Conservation (phyloP, 2,113 vertebrate species). For the Hippolais icterina region DNA sequence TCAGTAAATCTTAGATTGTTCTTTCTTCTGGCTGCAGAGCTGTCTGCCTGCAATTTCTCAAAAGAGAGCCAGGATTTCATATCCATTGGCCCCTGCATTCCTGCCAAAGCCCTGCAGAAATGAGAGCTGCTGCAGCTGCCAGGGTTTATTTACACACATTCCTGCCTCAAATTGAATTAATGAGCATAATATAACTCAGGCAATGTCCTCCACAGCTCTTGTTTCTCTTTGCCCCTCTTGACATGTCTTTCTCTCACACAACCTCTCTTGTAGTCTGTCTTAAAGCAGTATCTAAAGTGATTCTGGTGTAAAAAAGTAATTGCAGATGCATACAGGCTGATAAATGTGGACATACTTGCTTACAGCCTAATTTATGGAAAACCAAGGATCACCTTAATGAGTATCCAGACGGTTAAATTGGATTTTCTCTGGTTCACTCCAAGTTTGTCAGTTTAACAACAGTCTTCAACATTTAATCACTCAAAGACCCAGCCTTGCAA, state of each 20-base stretch:
- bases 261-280: not conserved
- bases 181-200: slow-evolving; percentile 82
- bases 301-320: not conserved
- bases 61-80: slow-evolving; percentile 48
- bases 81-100: slow-evolving; percentile 69
- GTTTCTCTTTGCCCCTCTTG: slow-evolving; percentile 63
- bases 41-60: slow-evolving; percentile 50
- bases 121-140: slow-evolving; percentile 75
- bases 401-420: not conserved
- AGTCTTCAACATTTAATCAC: not conserved
- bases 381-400: not conserved
- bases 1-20: slow-evolving; percentile 51
- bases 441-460: not conserved
- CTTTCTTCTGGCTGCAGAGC: slow-evolving; percentile 45
- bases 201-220: slow-evolving; percentile 69
- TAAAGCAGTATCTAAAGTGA: not conserved
- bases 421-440: not conserved
- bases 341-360: not conserved
- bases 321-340: not conserved
- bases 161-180: slow-evolving; percentile 84
- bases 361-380: not conserved
- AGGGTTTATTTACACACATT: slow-evolving; percentile 86
- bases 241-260: slow-evolving; percentile 50
- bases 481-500: not conserved
- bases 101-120: slow-evolving; percentile 75